phyloP scores from a whole-genome alignment of 1,140 invertebrate species.

The Brachionus koreanus region DNA sequence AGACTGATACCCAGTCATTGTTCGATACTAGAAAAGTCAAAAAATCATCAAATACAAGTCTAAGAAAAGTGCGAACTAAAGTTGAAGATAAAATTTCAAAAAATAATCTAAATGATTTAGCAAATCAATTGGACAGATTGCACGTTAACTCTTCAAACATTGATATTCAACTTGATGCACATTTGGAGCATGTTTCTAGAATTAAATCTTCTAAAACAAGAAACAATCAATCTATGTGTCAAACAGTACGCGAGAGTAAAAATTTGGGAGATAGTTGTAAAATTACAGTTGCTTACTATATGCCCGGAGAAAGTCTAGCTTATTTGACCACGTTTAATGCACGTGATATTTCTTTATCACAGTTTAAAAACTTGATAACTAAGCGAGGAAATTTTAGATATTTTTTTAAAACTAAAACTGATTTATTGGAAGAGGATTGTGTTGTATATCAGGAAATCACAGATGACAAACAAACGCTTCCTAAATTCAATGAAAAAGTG shows the following conservation, averaged over 20 bases:
- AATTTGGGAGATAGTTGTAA: not conserved
- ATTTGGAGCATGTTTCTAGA: constrained; percentile 33
- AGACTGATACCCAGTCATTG: not conserved
- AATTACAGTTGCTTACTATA: constrained; percentile 31
- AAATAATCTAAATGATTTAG: not conserved
- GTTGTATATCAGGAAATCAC: constrained; percentile 33
- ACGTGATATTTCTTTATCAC: not conserved
- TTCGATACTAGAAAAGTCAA: not conserved
- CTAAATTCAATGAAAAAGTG: constrained; percentile 33
- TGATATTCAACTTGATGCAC: not conserved
- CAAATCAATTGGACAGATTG: not conserved
- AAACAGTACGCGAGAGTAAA: not conserved
- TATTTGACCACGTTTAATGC: constrained; percentile 7
- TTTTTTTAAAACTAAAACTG: constrained; percentile 35
- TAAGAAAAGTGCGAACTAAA: not conserved
- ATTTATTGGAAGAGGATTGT: constrained; percentile 27
- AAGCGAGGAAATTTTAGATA: constrained; percentile 26
- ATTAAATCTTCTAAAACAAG: not conserved
- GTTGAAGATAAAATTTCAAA: not conserved
- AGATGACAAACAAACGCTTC: not conserved
- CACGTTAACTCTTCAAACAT: not conserved
- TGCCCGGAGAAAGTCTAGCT: constrained; percentile 29
- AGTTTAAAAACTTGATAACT: constrained; percentile 13
- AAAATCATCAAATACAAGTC: not conserved
- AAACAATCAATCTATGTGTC: not conserved